Conservation (phyloP, 1,140 invertebrate species). For the Eriocheir sinensis region DNA sequence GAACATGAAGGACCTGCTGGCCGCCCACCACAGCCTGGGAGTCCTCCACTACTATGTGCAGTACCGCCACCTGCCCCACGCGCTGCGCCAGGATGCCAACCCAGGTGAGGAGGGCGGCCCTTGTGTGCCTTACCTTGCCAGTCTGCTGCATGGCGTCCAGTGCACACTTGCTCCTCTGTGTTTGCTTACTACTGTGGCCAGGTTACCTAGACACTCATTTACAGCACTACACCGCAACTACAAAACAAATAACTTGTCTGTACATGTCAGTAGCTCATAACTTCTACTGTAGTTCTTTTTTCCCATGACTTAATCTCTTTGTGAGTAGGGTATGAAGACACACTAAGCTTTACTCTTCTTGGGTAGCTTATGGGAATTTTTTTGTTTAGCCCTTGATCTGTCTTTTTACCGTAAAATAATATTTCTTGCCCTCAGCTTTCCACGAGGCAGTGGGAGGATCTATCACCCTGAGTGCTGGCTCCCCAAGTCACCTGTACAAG, state of each 20-base stretch:
- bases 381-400: not conserved
- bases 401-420: not conserved
- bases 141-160: no score
- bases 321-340: no score
- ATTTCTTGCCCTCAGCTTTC: conserved; percentile 86
- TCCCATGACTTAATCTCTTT: not conserved
- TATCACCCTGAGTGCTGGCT: conserved; percentile 91
- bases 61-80: conserved; percentile 91
- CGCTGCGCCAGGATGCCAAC: conserved; percentile 95
- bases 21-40: conserved; percentile 95
- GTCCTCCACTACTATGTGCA: conserved; percentile 95
- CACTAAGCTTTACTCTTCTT: not conserved
- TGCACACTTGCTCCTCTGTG: no score
- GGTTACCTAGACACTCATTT: no score
- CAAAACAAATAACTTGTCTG: no score
- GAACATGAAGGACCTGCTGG: conserved; percentile 93
- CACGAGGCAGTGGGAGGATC: conserved; percentile 97
- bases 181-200: no score
- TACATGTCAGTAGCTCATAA: no score
- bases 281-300: not conserved
- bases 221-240: no score
- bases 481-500: conserved; percentile 90
- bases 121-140: not conserved
- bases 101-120: conserved; percentile 84
- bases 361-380: no score